Conservation (phyloP, 2,113 vertebrate species). For the Platichthys flesus region DNA sequence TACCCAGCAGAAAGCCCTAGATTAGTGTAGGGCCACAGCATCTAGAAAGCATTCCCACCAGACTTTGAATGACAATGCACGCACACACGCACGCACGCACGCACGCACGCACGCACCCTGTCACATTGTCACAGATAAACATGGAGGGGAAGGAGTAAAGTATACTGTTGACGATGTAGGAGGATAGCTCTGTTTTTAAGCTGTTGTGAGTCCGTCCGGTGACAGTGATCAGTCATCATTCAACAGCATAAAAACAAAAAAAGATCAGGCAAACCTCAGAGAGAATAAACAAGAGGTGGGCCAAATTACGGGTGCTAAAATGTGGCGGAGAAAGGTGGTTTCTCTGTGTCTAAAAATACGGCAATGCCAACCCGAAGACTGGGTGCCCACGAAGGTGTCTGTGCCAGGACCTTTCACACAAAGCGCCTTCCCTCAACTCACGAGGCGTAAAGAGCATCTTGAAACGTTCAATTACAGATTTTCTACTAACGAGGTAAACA, state of each 20-base stretch:
- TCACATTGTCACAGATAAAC: conserved; percentile 29
- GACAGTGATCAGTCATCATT: conserved; percentile 66
- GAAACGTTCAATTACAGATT: conserved; percentile 71
- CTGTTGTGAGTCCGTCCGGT: conserved; percentile 36
- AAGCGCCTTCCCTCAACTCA: conserved; percentile 53
- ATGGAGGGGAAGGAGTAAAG: conserved; percentile 16
- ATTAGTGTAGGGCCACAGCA: conserved; percentile 69
- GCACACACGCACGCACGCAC: conserved; percentile 29
- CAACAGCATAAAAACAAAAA: conserved; percentile 65
- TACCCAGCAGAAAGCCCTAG: conserved; percentile 64
- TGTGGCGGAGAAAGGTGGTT: conserved; percentile 72
- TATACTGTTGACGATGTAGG: conserved; percentile 19
- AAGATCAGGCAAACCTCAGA: conserved; percentile 41
- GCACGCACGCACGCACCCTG: conserved; percentile 17
- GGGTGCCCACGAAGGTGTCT: conserved; percentile 47
- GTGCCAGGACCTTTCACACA: conserved; percentile 62
- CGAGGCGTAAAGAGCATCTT: conserved; percentile 68
- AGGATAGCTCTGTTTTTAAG: conserved; percentile 32
- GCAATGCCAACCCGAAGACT: conserved; percentile 44
- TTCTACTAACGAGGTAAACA: conserved; percentile 70
- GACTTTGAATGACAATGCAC: conserved; percentile 45
- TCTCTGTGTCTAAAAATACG: conserved; percentile 74
- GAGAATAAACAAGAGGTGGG: conserved; percentile 73
- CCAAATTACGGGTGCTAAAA: conserved; percentile 76
- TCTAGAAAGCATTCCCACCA: conserved; percentile 67